Base-by-base conservation (phyloP, 2,113 vertebrate genomes). In the Podarcis cretensis region DNA sequence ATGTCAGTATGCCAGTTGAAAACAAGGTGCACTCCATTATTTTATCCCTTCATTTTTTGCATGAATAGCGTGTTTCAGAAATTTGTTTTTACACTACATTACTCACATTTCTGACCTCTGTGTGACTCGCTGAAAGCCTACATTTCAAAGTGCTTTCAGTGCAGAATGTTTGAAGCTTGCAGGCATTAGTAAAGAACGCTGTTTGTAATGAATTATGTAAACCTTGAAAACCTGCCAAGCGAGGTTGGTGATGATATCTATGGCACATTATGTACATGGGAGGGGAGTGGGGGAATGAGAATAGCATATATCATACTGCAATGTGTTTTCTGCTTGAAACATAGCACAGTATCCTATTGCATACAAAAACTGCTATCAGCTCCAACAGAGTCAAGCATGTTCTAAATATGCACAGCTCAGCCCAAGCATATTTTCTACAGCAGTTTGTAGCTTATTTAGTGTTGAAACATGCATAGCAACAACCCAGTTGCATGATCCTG, bases 11-110 rank as follows among this genome's bases (percentile, higher is more conserved):
- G 21, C 30, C 14, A 71, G 35, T n/a, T 69, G 78, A 48, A 25
- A 82, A 86, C 5, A 37, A 63, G 35, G 25, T 2, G 18, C 3
- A 6, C 37, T 18, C 20, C 25, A 25, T 77, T 71, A 57, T 82
- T 81, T 85, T 57, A 76, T 48, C 74, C 88, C n/a, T 48, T 16
- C 5, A 9, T 74, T 71, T 73, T 63, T 63, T 66, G 7, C 40
- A 43, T n/a, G 25, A 81, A 89, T 32, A 35, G 59, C 54, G 32
- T n/a, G 37, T 48, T 84, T 77, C 78, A 87, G 30, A 83, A 54
- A 88, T 82, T 76, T 86, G 69, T 66, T 84, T 85, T 85, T 65
- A 75, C 68, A 69, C 20, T 71, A 48, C 48, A 77, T 85, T 82
- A 48, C 85, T n/a, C 66, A 81, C 40, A 40, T 37, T 69, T 87